Evolutionary conservation across 1,140 invertebrate species (phyloP), one percentile per base, ranked within the genome.

Genomic region (Lepeophtheirus salmonis): DNA sequence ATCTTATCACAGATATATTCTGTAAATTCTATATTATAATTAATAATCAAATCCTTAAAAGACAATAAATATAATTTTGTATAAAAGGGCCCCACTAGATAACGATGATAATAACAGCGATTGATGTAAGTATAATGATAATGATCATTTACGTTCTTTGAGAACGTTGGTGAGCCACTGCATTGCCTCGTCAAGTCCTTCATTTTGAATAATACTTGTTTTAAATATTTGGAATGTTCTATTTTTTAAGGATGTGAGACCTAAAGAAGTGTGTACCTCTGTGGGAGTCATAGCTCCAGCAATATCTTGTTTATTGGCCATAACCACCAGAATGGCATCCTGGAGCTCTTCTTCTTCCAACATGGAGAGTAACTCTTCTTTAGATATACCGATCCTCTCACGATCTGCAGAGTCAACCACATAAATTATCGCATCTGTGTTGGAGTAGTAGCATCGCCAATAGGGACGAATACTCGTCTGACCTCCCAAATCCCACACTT

Each of bases 241-340:
- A 74, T 92, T 95, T 72, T 92, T 92, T 10, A 99, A 75, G 18
- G 85, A 82, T 65, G 96, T 88, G 56, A 99, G 74, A 10, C 95
- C 94, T 48, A 99, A 74, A 0, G 91, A 88, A 73, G 92, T 89
- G 70, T 97, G 90, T 54, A 54, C 57, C 73, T 99, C 94, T 0
- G 91, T 84, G 0, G 94, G 85, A 56, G 84, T 88, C 77, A 98
- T 82, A 68, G 91, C 92, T 23, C 91, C 91, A 56, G 91, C 84
- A 78, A 97, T 92, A 70, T 98, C 95, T 73, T 99, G 96, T 76
- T 99, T 99, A 71, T 99, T 99, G n/a, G 95, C 95, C 67, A 99
- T 74, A 30, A 99, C 90, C 25, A 97, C 86, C 62, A 98, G 76
- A 67, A 96, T 84, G 57, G 92, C 88, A 65, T 88, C 89, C 67